Evolutionary conservation across 2,113 vertebrate species (phyloP).

Genomic region (Spea bombifrons): DNA sequence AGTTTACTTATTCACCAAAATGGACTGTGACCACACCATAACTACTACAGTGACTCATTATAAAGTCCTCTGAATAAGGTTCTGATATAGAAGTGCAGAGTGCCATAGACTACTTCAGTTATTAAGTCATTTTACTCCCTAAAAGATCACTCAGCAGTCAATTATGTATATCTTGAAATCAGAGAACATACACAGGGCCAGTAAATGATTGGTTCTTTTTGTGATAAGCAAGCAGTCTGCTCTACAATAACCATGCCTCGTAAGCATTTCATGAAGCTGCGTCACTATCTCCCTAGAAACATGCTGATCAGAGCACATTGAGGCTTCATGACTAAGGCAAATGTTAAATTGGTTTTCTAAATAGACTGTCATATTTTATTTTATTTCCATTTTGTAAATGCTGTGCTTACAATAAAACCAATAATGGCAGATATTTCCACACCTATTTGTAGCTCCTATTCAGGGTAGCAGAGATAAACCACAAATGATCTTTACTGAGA

Average conservation of each 20-base stretch:
- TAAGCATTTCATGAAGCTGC: not conserved
- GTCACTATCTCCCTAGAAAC: conserved; percentile 14
- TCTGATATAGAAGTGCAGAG: conserved; percentile 6
- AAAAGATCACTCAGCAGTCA: conserved; percentile 27
- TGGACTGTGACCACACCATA: conserved; percentile 17
- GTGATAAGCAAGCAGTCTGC: conserved; percentile 13
- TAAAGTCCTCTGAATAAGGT: not conserved
- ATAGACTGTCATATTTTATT: not conserved
- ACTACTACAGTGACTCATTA: not conserved
- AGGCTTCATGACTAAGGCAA: conserved; percentile 21
- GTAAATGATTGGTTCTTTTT: not conserved
- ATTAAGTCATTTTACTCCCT: conserved; percentile 6
- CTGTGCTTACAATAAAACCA: not conserved
- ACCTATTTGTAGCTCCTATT: not conserved
- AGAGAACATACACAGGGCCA: conserved; percentile 15
- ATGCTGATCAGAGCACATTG: conserved; percentile 2
- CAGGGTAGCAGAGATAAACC: not conserved
- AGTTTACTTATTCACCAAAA: conserved; percentile 6
- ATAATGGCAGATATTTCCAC: not conserved
- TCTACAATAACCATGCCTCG: conserved; percentile 2
- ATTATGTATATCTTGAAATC: conserved; percentile 28
- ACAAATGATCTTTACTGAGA: not conserved
- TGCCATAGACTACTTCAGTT: not conserved
- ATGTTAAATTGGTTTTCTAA: not conserved
- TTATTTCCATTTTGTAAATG: not conserved